Evolutionary conservation across 2,888 invertebrate genomes (phyloP), one percentile per base, ranked within the genome.

Genomic region (Melanostoma mellinum): DNA sequence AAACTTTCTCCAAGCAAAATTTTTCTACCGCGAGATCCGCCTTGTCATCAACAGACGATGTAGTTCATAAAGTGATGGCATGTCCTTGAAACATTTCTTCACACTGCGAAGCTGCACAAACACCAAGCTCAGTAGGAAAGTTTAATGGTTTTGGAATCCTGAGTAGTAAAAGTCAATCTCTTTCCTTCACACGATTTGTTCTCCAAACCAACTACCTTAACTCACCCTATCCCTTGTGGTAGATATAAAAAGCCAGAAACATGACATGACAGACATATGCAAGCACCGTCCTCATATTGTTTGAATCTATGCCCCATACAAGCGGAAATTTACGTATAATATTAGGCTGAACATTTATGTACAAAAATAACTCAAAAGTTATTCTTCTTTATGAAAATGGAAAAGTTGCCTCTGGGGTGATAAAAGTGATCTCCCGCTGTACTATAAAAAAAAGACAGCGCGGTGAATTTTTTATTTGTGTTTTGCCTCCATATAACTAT

Each of bases 371-470:
- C 63, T 63, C 63, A 9, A 50, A 50, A 50, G 32, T 50, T 63
- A 63, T 63, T 50, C 50, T 50, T 50, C 50, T 63, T 63, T 75
- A 75, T 75, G 67, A 40, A 75, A 75, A 67, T 60, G 67, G 58
- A 58, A 52, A 67, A 67, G 58, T 72, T 35, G 36, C 53, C 44
- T 52, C 20, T 3, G 50, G 40, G 58, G 50, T 58, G 67, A 75
- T 68, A 60, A 68, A 75, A 68, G 6, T 38, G 68, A 44, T 48
- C 61, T 61, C 53, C 61, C 46, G 33, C 61, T 55, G 55, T 55
- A 73, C 60, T 53, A 8, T n/a, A 30, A 9, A 61, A 60, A 53
- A 61, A n/a, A 20, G 6, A 6, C n/a, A n/a, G 9, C 0, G 6
- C 5, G 2, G 10, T 9, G 5, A 30, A 5, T 50, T 38, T 63